These are phyloP conservation scores for Odontamblyopus rebecca DNA, from an alignment of 2,797 vertebrate genomes.

Conservation along the genomic window DNA sequence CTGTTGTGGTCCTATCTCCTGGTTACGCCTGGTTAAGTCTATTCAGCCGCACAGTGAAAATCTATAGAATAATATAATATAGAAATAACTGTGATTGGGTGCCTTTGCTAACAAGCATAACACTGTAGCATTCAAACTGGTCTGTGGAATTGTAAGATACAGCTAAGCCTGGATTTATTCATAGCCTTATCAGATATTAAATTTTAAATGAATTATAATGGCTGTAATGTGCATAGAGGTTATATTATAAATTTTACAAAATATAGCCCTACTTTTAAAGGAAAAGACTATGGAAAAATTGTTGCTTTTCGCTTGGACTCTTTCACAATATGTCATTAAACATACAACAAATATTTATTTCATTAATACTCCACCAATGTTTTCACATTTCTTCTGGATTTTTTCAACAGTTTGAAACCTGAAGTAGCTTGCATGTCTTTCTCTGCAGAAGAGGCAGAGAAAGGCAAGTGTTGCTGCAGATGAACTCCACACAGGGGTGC, in stretches of 20 bases:
- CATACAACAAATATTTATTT: too few relatives aligned
- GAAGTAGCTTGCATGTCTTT: neutral
- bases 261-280: too few relatives aligned
- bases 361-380: too few relatives aligned
- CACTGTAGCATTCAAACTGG: too few relatives aligned
- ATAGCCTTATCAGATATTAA: neutral
- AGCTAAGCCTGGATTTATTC: neutral
- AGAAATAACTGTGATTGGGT: neutral
- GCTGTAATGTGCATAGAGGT: neutral
- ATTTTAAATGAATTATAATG: neutral
- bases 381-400: neutral
- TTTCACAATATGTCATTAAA: too few relatives aligned
- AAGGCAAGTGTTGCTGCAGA: neutral
- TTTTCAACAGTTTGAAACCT: neutral
- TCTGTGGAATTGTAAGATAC: neutral
- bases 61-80: neutral
- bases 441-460: neutral
- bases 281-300: neutral
- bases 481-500: conserved; percentile 4
- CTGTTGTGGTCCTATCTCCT: conserved; percentile 8
- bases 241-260: too few relatives aligned
- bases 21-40: neutral
- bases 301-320: too few relatives aligned
- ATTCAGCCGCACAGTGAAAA: neutral
- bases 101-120: conserved; percentile 9